Conservation (phyloP, 1,140 invertebrate genomes). For the Bombus sibiricus region DNA sequence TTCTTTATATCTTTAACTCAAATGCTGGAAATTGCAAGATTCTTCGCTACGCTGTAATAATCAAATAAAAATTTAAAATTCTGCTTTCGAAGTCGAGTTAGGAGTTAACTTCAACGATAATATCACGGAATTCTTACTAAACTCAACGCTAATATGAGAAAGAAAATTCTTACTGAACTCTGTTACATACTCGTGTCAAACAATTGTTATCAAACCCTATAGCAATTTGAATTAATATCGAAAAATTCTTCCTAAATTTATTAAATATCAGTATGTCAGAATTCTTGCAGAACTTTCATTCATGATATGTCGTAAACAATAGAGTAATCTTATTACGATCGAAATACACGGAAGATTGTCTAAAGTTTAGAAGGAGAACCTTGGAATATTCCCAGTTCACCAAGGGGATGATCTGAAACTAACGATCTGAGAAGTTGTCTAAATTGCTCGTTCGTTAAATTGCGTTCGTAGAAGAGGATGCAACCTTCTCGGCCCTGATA, state of each 20-base stretch:
- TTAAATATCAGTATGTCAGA: not conserved
- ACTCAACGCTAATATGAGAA: no score
- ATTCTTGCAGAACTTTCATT: not conserved
- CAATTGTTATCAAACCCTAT: no score
- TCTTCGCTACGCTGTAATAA: no score
- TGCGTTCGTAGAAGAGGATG: not conserved
- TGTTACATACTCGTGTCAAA: no score
- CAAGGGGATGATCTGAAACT: conserved; percentile 4
- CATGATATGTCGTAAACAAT: not conserved
- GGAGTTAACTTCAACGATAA: fast-evolving
- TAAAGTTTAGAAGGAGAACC: not conserved
- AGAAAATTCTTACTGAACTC: no score
- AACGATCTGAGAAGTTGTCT: conserved; percentile 27
- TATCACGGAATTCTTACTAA: no score
- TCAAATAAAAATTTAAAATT: no score
- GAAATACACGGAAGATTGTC: not conserved
- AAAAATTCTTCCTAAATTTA: not conserved
- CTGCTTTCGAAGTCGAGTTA: no score
- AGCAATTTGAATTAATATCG: no score
- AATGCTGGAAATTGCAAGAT: no score
- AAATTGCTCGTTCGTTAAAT: conserved; percentile 28
- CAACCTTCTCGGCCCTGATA: not conserved
- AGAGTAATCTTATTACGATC: not conserved
- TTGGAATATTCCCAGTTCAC: conserved; percentile 1
- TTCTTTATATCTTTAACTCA: no score